Conservation (phyloP, 2,797 vertebrate species). For the Coilia nasus region DNA sequence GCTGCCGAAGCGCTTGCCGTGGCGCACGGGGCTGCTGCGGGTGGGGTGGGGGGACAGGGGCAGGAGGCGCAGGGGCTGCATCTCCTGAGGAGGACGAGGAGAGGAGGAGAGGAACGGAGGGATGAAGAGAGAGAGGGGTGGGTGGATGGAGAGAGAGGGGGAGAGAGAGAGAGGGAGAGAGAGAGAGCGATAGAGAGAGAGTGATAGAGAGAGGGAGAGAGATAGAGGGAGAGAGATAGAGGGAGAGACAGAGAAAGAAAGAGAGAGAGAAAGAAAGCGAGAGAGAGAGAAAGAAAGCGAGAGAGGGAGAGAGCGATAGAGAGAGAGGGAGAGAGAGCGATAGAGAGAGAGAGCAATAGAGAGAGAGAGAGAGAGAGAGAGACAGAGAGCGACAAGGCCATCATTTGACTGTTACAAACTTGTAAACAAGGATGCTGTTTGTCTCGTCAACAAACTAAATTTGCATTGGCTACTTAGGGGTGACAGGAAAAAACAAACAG, state of each 20-base stretch:
- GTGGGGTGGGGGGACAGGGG: constrained; percentile 78
- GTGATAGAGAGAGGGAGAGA: too few relatives aligned
- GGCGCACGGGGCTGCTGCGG: constrained; percentile 87
- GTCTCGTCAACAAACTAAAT: background rate
- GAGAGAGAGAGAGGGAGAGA: background rate
- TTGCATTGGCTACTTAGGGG: background rate
- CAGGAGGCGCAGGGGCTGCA: constrained; percentile 82
- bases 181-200: too few relatives aligned
- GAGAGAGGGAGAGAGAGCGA: too few relatives aligned
- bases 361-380: too few relatives aligned
- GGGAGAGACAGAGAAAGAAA: background rate
- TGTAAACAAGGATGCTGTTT: background rate
- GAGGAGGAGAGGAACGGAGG: too few relatives aligned
- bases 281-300: too few relatives aligned
- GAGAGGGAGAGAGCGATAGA: too few relatives aligned
- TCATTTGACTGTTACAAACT: too few relatives aligned
- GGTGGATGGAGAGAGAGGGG: background rate
- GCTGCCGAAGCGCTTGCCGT: constrained; percentile 81
- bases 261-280: background rate
- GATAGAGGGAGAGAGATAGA: background rate
- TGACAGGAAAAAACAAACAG: background rate
- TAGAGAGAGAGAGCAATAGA: too few relatives aligned
- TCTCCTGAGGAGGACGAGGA: constrained; percentile 72
- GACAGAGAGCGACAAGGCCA: too few relatives aligned
- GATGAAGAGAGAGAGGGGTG: background rate